Conservation (phyloP, 2,113 vertebrate genomes). For the Oncorhynchus clarkii region DNA sequence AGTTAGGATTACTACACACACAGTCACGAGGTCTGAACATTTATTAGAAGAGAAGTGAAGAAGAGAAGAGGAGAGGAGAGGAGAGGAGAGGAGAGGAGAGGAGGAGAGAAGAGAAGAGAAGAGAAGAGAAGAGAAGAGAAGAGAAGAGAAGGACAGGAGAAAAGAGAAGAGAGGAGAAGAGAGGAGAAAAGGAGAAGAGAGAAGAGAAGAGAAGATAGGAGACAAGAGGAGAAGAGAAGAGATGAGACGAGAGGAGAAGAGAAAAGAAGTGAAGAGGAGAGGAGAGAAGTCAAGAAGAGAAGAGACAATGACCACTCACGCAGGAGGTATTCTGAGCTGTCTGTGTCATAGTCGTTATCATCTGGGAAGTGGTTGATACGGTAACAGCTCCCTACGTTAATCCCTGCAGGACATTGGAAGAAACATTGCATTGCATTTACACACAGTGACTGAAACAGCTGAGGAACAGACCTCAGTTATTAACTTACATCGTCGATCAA, state of each 20-base stretch:
- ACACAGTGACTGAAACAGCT: too few species aligned
- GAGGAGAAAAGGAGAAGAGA: not conserved
- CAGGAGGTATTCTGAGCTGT: conserved; percentile 97
- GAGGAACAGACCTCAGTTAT: too few species aligned
- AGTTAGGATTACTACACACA: too few species aligned
- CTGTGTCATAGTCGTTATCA: conserved; percentile 97
- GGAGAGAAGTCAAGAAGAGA: not conserved
- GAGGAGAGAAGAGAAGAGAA: not conserved
- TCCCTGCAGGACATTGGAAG: conserved; percentile 71
- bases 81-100: not conserved
- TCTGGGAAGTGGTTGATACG: conserved; percentile 98
- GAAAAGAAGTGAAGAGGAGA: not conserved
- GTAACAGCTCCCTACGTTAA: conserved; percentile 95
- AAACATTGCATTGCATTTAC: not conserved
- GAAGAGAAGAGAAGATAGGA: too few species aligned
- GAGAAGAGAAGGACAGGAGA: not conserved
- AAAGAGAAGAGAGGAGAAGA: not conserved
- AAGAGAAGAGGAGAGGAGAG: too few species aligned
- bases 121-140: too few species aligned
- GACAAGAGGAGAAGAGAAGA: too few species aligned
- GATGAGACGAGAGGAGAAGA: not conserved
- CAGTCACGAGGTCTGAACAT: not conserved
- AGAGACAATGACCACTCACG: conserved; percentile 79
- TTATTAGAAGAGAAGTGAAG: too few species aligned
- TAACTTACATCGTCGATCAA: too few species aligned